Percentiles rank a stretch among this genome's conserved stretches.
Evolutionary conservation across 2,113 vertebrate species (phyloP).

Genomic region (Halichoerus grypus): DNA sequence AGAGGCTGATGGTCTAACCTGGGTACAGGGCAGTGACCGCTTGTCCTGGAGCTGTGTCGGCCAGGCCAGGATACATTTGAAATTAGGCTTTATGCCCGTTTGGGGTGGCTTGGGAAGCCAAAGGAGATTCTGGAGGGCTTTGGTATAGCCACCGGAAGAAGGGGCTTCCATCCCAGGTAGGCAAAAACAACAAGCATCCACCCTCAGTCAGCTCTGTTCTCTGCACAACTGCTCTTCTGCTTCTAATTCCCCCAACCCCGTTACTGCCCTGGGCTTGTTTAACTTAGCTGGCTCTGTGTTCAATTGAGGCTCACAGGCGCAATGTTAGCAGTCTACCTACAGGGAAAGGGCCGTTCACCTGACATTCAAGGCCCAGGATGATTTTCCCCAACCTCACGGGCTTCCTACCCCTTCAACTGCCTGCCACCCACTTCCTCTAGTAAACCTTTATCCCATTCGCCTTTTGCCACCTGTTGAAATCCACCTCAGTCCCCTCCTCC

Average conservation of each 20-base stretch:
- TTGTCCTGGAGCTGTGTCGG: background rate
- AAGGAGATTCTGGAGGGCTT: background rate
- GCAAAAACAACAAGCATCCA: background rate
- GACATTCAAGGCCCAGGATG: background rate
- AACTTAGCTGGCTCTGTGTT: background rate
- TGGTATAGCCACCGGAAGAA: background rate
- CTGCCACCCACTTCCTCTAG: background rate
- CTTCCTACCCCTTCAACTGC: background rate
- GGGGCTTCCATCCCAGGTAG: background rate
- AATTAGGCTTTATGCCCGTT: background rate
- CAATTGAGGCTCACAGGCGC: background rate
- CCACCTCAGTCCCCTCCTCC: background rate
- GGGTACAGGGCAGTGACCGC: background rate
- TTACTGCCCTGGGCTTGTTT: background rate
- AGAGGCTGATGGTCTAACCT: background rate
- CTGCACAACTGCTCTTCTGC: background rate
- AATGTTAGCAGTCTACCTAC: rapidly evolving
- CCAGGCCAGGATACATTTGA: background rate
- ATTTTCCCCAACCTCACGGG: background rate
- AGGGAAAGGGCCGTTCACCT: background rate
- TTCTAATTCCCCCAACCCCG: background rate
- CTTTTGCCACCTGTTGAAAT: background rate
- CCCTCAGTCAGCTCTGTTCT: background rate
- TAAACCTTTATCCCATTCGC: background rate
- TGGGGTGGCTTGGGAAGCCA: background rate